Evolutionary conservation across 2,797 vertebrate species (phyloP), one percentile per base, ranked within the genome.

Genomic region (Aplochiton taeniatus): DNA sequence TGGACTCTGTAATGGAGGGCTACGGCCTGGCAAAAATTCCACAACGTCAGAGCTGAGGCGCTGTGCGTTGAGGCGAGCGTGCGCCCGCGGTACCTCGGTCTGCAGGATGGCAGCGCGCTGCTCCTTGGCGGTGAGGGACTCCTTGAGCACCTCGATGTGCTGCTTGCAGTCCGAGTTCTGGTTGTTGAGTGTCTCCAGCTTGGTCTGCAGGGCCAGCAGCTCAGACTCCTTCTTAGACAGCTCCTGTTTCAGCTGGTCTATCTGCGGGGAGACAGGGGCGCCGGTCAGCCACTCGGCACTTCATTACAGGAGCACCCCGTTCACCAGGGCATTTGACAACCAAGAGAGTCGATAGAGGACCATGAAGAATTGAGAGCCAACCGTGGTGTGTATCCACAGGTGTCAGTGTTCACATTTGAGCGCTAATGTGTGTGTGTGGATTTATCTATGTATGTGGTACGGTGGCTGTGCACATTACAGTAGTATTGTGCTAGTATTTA

Each of bases 121-220:
- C 94, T 99, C 98, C 93, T 99, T 99, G 95, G 98, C 98, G 92
- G 97, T 99, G 91, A 99, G 96, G 42, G 98, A 99, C 92, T 99
- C 98, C 93, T 99, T 99, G 85, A 99, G 96, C 89, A 99, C 98
- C 93, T 99, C 98, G 46, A 99, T 99, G 91, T 99, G 97, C 92
- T 99, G 97, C 89, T 99, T 99, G 90, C 97, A 98, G 94, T 99
- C 97, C 12, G 98, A 99, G 90, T 99, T 99, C 89, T 99, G 98
- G 92, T 99, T 99, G 91, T 95, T 98, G 84, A 99, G 94, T 65
- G 98, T 99, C 92, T 99, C 98, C 77, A 99, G 95, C 88, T 99
- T 99, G 53, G 98, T 99, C 93, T 99, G 97, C 90, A 99, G 94
- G 90, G 96, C 98, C 88, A 99, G 92, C 85, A 98, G 95, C 93